Base-by-base conservation (phyloP, 2,888 invertebrate species). In the Terebella lapidaria region DNA sequence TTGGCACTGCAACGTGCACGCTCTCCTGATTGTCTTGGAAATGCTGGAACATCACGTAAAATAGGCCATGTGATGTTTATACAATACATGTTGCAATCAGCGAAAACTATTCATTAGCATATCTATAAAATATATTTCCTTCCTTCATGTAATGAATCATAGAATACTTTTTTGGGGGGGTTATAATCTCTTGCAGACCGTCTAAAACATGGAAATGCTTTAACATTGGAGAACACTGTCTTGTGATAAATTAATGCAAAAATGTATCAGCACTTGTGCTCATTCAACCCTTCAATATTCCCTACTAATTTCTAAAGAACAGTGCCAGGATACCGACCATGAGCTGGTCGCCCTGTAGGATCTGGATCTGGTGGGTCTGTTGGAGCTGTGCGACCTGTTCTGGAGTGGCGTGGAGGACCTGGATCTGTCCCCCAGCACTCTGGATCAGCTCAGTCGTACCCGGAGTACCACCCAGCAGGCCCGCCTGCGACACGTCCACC, bases 341-440 rank as follows among this genome's bases (percentile, higher is more conserved):
- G 18, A 60, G 30, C 47, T 60, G 60, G 15, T 57, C 60, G n/a
- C 60, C 60, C 57, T 60, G 60, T 24, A 60, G 54, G 24, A 60
- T 60, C 54, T 60, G 60, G 22, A 60, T 60, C 54, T 60, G 60
- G 54, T 60, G 60, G 1, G 60, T 60, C 46, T 60, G 60, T 28
- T 60, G 60, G 35, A 81, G 67, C 61, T 78, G 78, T 18, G 78
- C 79, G 27, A 81, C 73, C 62, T 81, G 80, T 70, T 81, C 81
- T 26, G 79, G 79, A 28, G 81, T 81, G 62, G 81, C 80, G 59
- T 80, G 79, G 18, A 81, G 69, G 25, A 81, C 78, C 69, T 81
- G 81, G 30, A 81, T 77, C 62, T 80, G 78, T 4, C 64, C 60
- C 4, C 54, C 55, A 1, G 58, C 45, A 42, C 59, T 51, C 42